Evolutionary conservation across 2,888 invertebrate genomes (phyloP).

Genomic region (Gortyna flavago): DNA sequence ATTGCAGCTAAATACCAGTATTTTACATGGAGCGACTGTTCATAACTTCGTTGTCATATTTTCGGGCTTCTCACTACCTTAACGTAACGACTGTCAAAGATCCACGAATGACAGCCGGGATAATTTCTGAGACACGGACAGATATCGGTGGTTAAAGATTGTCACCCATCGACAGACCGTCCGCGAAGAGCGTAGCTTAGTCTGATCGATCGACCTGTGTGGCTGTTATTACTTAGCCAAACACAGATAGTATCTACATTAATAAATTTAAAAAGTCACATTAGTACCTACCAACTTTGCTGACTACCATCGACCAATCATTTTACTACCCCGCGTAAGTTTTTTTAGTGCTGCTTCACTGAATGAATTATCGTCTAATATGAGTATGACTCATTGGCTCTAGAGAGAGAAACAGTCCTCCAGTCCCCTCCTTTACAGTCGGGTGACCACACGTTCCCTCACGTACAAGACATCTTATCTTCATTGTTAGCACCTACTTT

Average conservation of each 20-base stretch:
- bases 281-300: neutral
- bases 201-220: too few relatives aligned
- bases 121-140: too few relatives aligned
- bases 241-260: neutral
- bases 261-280: neutral
- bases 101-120: too few relatives aligned
- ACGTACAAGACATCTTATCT: slow-evolving; percentile 71
- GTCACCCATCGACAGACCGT: too few relatives aligned
- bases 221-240: too few relatives aligned
- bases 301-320: neutral
- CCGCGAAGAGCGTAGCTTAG: too few relatives aligned
- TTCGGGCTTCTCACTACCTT: too few relatives aligned
- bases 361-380: neutral
- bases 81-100: too few relatives aligned
- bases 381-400: slow-evolving; percentile 31
- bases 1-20: neutral
- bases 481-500: slow-evolving; percentile 78
- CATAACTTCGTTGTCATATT: too few relatives aligned
- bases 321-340: neutral
- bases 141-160: too few relatives aligned
- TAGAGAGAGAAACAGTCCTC: slow-evolving; percentile 14
- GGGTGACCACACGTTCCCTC: slow-evolving; percentile 75
- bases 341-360: neutral
- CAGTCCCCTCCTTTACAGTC: slow-evolving; percentile 27
- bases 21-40: too few relatives aligned